A percentile compares a stretch with the other conserved stretches of the same genome.
Conservation (phyloP, 2,888 invertebrate species). For the Tetragonisca angustula region DNA sequence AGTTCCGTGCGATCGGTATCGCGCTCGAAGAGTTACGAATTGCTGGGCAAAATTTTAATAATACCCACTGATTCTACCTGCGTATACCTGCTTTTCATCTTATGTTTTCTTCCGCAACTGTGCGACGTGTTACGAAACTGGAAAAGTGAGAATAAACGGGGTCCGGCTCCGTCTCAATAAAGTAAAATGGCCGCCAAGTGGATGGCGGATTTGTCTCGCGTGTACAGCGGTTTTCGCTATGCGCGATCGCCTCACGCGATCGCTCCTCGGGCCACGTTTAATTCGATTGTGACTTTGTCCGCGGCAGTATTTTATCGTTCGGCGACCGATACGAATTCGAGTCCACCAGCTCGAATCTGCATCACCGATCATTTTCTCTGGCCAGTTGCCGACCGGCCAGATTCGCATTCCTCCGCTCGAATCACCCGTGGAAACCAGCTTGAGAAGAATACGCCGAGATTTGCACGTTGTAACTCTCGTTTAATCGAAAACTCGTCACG, state of each 20-base stretch:
- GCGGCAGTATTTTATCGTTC: slow-evolving; percentile 53
- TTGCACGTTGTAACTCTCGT: neutral
- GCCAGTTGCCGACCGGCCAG: slow-evolving; percentile 16
- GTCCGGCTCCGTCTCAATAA: slow-evolving; percentile 51
- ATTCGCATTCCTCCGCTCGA: slow-evolving; percentile 28
- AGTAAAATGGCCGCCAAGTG: slow-evolving; percentile 5
- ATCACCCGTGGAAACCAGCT: slow-evolving; percentile 29
- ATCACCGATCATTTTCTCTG: slow-evolving; percentile 44
- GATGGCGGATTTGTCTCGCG: slow-evolving; percentile 60
- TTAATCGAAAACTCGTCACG: neutral
- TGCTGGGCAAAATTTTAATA: no score
- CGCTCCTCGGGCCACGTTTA: slow-evolving; percentile 45
- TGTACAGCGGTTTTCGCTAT: slow-evolving; percentile 54
- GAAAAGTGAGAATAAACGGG: neutral
- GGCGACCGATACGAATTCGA: slow-evolving; percentile 16
- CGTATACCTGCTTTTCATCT: slow-evolving; percentile 3
- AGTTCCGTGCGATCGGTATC: no score
- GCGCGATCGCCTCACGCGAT: slow-evolving; percentile 55
- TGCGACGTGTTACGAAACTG: slow-evolving; percentile 43
- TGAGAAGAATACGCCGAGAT: slow-evolving; percentile 45
- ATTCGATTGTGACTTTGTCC: slow-evolving; percentile 51
- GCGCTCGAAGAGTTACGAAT: no score
- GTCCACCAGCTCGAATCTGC: slow-evolving; percentile 47
- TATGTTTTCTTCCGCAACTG: slow-evolving; percentile 3
- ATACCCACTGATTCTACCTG: no score